phyloP scores from a whole-genome alignment of 2,888 invertebrate species.

The Polydrusus pterygomalis region DNA sequence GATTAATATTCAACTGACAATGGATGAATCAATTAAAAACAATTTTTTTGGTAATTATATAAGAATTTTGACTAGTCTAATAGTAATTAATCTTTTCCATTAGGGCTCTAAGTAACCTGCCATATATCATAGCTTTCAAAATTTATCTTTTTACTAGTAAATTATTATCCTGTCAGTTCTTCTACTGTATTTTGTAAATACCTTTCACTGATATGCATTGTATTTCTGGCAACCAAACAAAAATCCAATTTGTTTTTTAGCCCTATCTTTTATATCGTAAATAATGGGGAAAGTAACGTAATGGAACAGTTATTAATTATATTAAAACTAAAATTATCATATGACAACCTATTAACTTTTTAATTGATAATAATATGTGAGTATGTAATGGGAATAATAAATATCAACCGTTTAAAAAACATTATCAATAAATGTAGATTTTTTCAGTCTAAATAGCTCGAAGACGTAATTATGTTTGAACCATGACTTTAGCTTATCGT shows the following conservation, averaged over 20 bases:
- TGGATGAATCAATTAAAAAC: neutral
- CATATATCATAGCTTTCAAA: neutral
- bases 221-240: constrained; percentile 1
- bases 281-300: neutral
- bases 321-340: constrained; percentile 27
- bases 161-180: constrained; percentile 6
- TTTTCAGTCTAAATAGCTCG: constrained; percentile 16
- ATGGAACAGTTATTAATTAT: constrained; percentile 35
- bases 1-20: no score
- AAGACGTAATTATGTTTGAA: constrained; percentile 8
- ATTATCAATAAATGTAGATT: constrained; percentile 12
- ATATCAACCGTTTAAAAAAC: constrained; percentile 9
- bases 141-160: constrained; percentile 17
- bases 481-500: constrained; percentile 9
- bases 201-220: constrained; percentile 7
- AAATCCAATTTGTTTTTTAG: constrained; percentile 19
- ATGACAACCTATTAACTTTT: constrained; percentile 18
- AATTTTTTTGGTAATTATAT: neutral
- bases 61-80: neutral
- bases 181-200: constrained; percentile 5
- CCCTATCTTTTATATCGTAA: constrained; percentile 11
- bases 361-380: constrained; percentile 22
- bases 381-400: constrained; percentile 1
- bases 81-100: neutral
- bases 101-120: neutral